These are phyloP conservation scores for Sapayoa aenigma DNA, from an alignment of 2,113 vertebrate species.

Conservation along the genomic window DNA sequence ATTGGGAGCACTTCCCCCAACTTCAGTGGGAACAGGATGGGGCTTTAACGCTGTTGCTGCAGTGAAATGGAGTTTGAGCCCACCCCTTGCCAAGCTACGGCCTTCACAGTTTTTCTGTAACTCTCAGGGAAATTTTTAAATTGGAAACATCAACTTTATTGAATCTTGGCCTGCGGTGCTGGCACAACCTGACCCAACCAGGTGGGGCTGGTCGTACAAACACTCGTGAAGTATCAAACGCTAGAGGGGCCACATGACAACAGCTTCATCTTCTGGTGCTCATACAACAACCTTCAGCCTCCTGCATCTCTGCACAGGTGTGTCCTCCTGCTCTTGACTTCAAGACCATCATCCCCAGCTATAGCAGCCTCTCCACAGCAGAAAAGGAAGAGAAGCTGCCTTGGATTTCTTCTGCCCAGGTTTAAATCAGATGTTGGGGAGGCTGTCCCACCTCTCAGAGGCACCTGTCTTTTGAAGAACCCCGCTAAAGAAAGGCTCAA, in stretches of 20 bases:
- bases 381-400: not conserved
- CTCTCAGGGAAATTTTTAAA: not conserved
- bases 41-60: not conserved
- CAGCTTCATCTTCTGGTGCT: not conserved
- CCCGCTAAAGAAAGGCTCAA: not conserved
- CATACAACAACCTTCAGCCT: not conserved
- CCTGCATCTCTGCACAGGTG: not conserved
- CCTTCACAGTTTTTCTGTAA: not conserved
- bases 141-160: not conserved
- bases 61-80: not conserved
- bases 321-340: not conserved
- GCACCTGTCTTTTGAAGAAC: not conserved
- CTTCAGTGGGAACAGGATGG: not conserved
- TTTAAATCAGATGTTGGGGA: not conserved
- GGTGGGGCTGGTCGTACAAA: not conserved
- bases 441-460: not conserved
- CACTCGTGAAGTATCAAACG: not conserved
- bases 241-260: not conserved
- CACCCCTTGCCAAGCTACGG: not conserved
- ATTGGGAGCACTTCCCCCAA: conserved; percentile 1
- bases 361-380: not conserved
- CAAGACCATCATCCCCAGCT: not conserved
- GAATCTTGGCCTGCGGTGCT: rapidly evolving
- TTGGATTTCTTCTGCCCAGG: not conserved
- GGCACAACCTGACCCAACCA: not conserved